Evolutionary conservation across 2,888 invertebrate species (phyloP).

Genomic region (Drosophila pegasa): DNA sequence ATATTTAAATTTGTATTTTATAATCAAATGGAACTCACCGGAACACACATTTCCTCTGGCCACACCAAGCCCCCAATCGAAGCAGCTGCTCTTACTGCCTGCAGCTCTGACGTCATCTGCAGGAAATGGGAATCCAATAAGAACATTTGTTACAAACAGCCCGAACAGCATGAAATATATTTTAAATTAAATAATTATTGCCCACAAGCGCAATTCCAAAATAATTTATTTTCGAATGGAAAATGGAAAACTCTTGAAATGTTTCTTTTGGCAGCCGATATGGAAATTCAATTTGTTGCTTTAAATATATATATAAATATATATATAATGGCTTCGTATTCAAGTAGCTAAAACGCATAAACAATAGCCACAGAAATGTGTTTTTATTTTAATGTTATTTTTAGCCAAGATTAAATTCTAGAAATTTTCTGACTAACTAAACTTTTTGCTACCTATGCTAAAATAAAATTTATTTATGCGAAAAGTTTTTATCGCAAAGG

Average conservation of each 20-base stretch:
- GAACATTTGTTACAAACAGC: not conserved
- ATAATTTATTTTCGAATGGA: not conserved
- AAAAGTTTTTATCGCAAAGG: not conserved
- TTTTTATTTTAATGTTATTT: constrained; percentile 37
- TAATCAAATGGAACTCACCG: constrained; percentile 45
- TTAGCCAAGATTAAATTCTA: constrained; percentile 33
- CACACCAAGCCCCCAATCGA: constrained; percentile 36
- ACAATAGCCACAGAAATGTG: constrained; percentile 32
- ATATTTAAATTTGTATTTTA: constrained; percentile 3
- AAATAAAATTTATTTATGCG: constrained; percentile 13
- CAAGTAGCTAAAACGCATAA: constrained; percentile 53
- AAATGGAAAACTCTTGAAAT: constrained; percentile 37
- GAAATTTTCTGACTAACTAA: constrained; percentile 1
- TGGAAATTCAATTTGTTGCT: constrained; percentile 34
- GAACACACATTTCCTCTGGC: constrained; percentile 29
- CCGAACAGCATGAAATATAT: constrained; percentile 23
- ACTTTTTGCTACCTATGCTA: not conserved
- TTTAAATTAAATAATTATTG: constrained; percentile 18
- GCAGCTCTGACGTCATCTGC: constrained; percentile 73
- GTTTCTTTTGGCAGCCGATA: constrained; percentile 20
- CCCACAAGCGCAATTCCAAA: constrained; percentile 19
- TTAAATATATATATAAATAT: constrained; percentile 9
- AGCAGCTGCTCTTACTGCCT: constrained; percentile 41
- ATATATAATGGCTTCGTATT: constrained; percentile 9
- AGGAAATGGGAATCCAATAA: constrained; percentile 37